These are phyloP conservation scores for Glaucopsyche alexis DNA, from an alignment of 2,888 invertebrate species.

Conservation along the genomic window DNA sequence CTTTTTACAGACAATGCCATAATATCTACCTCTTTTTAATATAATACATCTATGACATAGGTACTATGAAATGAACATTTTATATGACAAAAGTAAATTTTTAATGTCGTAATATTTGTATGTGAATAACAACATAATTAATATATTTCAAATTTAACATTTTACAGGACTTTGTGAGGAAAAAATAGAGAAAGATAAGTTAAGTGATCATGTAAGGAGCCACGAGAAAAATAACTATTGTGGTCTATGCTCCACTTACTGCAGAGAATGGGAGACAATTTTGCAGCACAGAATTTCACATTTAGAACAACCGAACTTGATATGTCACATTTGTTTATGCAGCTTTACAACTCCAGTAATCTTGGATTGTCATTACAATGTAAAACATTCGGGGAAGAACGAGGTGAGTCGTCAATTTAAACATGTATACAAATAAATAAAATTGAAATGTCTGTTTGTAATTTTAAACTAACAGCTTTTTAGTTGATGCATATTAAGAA, in stretches of 20 bases:
- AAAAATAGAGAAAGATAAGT: constrained; percentile 40
- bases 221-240: constrained; percentile 50
- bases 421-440: too few relatives aligned
- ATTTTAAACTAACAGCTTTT: too few relatives aligned
- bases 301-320: constrained; percentile 43
- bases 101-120: too few relatives aligned
- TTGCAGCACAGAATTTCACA: constrained; percentile 56
- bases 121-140: too few relatives aligned
- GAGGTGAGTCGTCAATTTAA: too few relatives aligned
- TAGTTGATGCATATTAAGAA: too few relatives aligned
- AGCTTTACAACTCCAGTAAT: constrained; percentile 39
- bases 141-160: too few relatives aligned
- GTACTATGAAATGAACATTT: too few relatives aligned
- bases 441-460: too few relatives aligned
- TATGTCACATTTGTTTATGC: constrained; percentile 32
- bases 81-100: neutral
- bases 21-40: too few relatives aligned
- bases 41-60: too few relatives aligned
- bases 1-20: too few relatives aligned
- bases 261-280: constrained; percentile 48
- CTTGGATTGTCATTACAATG: constrained; percentile 57
- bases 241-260: constrained; percentile 46
- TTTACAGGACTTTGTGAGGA: constrained; percentile 51
- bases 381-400: constrained; percentile 42
- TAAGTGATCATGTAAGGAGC: constrained; percentile 49